Conservation (phyloP, 2,113 vertebrate genomes). For the Tupaia tana region DNA sequence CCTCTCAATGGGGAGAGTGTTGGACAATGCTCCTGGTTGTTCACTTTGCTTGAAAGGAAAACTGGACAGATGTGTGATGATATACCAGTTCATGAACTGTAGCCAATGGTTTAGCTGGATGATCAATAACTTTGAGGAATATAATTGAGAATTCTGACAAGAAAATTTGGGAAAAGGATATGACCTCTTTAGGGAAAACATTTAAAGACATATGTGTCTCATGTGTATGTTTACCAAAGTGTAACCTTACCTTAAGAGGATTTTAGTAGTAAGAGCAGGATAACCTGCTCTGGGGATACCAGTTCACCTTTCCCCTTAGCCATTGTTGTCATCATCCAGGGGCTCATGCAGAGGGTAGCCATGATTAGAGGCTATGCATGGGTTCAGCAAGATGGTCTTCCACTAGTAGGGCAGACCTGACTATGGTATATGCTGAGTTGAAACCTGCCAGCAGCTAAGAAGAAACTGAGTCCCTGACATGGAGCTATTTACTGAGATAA, state of each 20-base stretch:
- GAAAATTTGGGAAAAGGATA: neutral
- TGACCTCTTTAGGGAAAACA: neutral
- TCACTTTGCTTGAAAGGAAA: neutral
- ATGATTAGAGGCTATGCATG: too few relatives aligned
- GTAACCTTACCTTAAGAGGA: neutral
- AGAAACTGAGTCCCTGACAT: too few relatives aligned
- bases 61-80: neutral
- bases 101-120: neutral
- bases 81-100: neutral
- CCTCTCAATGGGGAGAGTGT: neutral
- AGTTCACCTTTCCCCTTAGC: neutral
- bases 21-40: neutral
- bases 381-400: neutral
- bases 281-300: neutral
- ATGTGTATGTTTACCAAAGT: neutral
- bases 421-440: neutral
- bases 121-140: neutral
- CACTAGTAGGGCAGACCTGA: neutral
- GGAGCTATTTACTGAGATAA: neutral
- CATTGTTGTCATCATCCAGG: neutral
- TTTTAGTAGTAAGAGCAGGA: neutral
- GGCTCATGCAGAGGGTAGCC: neutral
- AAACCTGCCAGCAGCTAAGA: neutral
- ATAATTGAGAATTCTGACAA: neutral
- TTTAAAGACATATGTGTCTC: neutral